Evolutionary conservation across 2,797 vertebrate species (phyloP), one percentile per base, ranked within the genome.

Genomic region (Tiaroga cobitis): DNA sequence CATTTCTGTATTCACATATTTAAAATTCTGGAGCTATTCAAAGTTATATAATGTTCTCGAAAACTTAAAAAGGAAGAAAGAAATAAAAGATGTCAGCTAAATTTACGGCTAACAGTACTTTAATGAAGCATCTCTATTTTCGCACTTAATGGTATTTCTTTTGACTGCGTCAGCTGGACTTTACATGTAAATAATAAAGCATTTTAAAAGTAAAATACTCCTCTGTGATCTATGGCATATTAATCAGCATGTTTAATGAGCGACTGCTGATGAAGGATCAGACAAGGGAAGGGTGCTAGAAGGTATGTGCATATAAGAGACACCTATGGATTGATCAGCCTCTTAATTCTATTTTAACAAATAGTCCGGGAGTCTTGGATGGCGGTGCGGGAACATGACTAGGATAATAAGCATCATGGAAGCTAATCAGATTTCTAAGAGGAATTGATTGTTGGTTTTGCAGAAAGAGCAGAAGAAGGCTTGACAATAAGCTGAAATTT

Each of bases 401-500:
- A 95, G 97, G 98, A 98, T 99, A 98, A 98, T 98, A 98, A 98
- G 97, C 97, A 96, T 98, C 97, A 97, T 97, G 97, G 97, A 99
- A 97, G 97, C 97, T 98, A 99, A 99, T 98, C 97, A 98, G 97
- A 98, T 99, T 98, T 97, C 97, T 98, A 98, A 98, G 97, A 98
- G 96, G 96, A 99, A 98, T 98, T 99, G 97, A 99, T 98, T 99
- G 97, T 98, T 98, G 87, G 97, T 98, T 97, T 94, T 94, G 95
- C 94, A 94, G 94, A 92, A 93, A 96, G 96, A 97, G 97, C 96
- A 96, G 94, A 96, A 97, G 96, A 97, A 96, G 96, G 96, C 96
- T 96, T 97, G 97, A 98, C 98, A 99, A 98, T 98, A 98, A 97
- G 96, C 96, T 96, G 96, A 97, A 98, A 99, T 98, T 97, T 98